Evolutionary conservation across 2,888 invertebrate genomes (phyloP).

Genomic region (Tubulanus polymorphus): DNA sequence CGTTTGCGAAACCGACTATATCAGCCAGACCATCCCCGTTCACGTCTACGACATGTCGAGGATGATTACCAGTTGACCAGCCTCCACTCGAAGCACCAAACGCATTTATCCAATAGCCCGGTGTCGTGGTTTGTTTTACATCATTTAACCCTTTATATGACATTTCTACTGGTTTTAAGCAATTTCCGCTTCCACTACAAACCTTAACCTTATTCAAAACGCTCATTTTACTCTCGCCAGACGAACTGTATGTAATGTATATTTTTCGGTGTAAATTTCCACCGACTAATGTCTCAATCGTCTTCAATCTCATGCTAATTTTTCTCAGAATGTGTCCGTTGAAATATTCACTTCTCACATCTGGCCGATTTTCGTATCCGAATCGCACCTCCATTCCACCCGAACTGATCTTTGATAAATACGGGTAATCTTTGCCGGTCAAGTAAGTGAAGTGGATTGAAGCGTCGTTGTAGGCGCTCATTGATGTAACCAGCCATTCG

Average conservation of each 20-base stretch:
- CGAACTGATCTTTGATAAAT: not conserved
- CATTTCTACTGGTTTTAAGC: not conserved
- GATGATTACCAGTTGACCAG: not conserved
- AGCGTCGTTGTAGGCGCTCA: not conserved
- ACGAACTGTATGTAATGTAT: not conserved
- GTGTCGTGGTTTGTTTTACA: not conserved
- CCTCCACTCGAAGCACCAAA: not conserved
- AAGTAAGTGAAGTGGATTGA: not conserved
- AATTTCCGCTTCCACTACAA: not conserved
- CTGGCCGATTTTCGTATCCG: not conserved
- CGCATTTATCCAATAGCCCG: not conserved
- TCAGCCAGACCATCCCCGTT: constrained; percentile 10
- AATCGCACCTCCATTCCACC: not conserved
- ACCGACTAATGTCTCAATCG: not conserved
- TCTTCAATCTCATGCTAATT: not conserved
- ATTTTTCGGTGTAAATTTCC: not conserved
- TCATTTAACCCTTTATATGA: not conserved
- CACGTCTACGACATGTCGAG: constrained; percentile 6
- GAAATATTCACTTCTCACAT: not conserved
- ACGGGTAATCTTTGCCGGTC: not conserved
- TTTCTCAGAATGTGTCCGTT: not conserved
- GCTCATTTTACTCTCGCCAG: not conserved
- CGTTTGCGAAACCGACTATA: constrained; percentile 4
- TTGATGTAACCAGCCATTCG: not conserved
- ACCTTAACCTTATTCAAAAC: not conserved